A percentile compares a stretch with the other conserved stretches of the same genome.
phyloP scores from a whole-genome alignment of 2,888 invertebrate species.

The Amiota mariae region DNA sequence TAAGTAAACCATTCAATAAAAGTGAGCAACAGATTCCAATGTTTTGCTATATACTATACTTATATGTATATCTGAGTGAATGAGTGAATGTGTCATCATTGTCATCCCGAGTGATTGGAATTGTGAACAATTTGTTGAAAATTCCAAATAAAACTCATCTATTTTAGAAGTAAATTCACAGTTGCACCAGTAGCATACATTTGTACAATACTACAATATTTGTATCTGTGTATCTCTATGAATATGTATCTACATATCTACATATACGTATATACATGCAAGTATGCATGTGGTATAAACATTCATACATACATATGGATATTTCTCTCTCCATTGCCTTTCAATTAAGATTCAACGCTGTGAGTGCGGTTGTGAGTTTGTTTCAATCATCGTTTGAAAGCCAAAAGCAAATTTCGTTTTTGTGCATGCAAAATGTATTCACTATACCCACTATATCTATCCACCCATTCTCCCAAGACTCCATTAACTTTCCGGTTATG shows the following conservation, averaged over 20 bases:
- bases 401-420: conserved; percentile 47
- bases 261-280: not conserved
- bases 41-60: too few relatives aligned
- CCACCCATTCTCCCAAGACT: too few relatives aligned
- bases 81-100: not conserved
- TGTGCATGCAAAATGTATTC: conserved; percentile 17
- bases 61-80: too few relatives aligned
- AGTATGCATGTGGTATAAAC: too few relatives aligned
- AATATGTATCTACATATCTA: not conserved
- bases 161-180: not conserved
- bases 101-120: not conserved
- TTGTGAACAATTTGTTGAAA: conserved; percentile 2
- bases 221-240: not conserved
- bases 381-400: conserved; percentile 51
- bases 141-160: not conserved
- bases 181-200: not conserved
- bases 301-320: not conserved
- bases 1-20: too few relatives aligned
- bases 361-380: conserved; percentile 30
- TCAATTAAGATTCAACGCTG: conserved; percentile 50
- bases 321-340: conserved; percentile 40
- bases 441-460: too few relatives aligned
- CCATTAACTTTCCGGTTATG: too few relatives aligned
- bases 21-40: not conserved
- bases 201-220: not conserved